These are phyloP conservation scores for Hipposideros larvatus DNA, from an alignment of 2,797 vertebrate genomes.

Conservation along the genomic window DNA sequence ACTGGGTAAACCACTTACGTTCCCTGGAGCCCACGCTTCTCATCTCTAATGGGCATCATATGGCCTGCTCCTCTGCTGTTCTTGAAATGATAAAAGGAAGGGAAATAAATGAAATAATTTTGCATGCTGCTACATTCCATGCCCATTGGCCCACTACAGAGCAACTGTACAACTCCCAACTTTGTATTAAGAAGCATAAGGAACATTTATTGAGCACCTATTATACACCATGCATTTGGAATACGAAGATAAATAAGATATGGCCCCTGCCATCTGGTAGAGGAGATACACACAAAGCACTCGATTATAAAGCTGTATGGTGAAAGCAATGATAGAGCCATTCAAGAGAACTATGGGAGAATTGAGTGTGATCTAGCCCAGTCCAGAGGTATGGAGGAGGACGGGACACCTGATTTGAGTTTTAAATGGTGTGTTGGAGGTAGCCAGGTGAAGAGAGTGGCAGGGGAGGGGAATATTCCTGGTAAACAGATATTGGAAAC, in stretches of 20 bases:
- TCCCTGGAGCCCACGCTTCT: not conserved
- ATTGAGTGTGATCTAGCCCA: not conserved
- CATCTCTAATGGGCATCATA: not conserved
- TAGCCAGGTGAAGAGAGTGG: not conserved
- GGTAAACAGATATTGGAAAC: not conserved
- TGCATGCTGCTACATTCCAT: not conserved
- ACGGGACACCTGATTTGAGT: not conserved
- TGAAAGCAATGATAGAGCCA: not conserved
- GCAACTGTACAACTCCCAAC: not conserved
- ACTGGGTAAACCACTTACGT: not conserved
- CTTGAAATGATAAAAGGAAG: not conserved
- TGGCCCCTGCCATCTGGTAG: not conserved
- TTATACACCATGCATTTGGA: not conserved
- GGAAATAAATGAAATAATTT: not conserved
- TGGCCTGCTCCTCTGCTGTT: not conserved
- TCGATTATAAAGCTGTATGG: not conserved
- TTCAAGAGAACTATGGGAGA: not conserved
- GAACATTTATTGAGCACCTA: not conserved
- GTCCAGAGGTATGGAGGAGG: not conserved
- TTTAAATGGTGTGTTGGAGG: not conserved
- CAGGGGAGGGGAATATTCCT: not conserved
- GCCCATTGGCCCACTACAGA: not conserved
- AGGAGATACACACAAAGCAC: not conserved
- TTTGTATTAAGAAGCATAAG: not conserved
- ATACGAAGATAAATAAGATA: not conserved